A percentile compares a stretch with the other conserved stretches of the same genome.
These are phyloP conservation scores for Onychomys arenicola DNA, from an alignment of 2,797 vertebrate genomes.

Conservation along the genomic window DNA sequence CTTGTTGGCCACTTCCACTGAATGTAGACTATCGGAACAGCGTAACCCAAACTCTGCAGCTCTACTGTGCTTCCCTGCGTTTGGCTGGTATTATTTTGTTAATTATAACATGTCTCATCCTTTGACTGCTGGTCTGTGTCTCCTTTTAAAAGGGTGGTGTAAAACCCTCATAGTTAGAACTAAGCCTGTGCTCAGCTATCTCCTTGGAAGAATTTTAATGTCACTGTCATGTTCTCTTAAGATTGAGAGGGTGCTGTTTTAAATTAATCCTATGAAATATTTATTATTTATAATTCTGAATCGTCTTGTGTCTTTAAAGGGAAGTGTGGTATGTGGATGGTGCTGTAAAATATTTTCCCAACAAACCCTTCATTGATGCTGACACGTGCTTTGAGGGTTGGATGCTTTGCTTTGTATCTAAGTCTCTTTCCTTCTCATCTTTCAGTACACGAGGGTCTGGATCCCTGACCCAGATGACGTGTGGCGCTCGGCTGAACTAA, in stretches of 20 bases:
- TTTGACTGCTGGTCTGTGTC: neutral
- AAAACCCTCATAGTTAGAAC: neutral
- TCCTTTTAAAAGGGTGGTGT: neutral
- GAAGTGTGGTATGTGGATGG: no score
- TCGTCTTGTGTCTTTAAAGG: neutral
- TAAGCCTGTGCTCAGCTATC: neutral
- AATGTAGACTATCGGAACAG: neutral
- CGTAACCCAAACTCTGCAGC: neutral
- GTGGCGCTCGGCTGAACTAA: constrained; percentile 95
- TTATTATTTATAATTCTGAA: neutral
- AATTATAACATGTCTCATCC: neutral
- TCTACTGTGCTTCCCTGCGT: rapidly evolving
- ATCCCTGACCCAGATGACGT: constrained; percentile 96
- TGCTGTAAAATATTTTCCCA: neutral
- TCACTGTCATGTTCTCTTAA: neutral
- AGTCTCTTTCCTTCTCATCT: neutral
- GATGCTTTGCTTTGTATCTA: neutral
- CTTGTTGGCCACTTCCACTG: neutral
- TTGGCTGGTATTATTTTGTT: neutral
- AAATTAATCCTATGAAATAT: neutral
- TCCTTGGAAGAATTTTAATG: neutral
- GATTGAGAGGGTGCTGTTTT: neutral
- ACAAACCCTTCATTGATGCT: neutral
- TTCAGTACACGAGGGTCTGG: constrained; percentile 96
- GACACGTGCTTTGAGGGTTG: neutral